Evolutionary conservation across 2,113 vertebrate species (phyloP), one percentile per base, ranked within the genome.

Genomic region (Ictalurus punctatus): DNA sequence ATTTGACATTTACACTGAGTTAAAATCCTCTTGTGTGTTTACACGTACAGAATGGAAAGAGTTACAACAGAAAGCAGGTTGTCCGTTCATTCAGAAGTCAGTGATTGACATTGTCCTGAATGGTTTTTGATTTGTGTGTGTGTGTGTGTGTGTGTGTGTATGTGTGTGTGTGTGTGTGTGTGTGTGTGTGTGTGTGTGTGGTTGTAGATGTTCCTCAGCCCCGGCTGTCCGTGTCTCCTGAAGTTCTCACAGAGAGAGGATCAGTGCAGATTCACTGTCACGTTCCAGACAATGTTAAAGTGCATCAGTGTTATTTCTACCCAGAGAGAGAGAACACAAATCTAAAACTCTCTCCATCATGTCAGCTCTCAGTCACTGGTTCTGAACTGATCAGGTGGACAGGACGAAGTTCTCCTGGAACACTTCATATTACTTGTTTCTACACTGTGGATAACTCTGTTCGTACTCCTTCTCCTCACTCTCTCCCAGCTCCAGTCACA

Each of bases 311-410:
- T 87, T 23, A 67, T 27, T 88, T 90, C 44, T 61, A 73, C 59
- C 3, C 30, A 44, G 71, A 76, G 30, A 40, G 54, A 48, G 21
- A 84, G 14, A 0, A 69, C 4, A 69, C 14, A 27, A 34, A n/a
- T 21, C 8, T 59, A 40, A 61, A 81, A 52, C 2, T 69, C 67
- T 13, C 17, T 73, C 25, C 23, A 61, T 61, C 65, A 58, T 92
- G 86, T 90, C 27, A 44, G 25, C 83, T 88, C n/a, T 48, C 67
- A 16, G 17, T 90, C 80, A 81, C 59, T 85, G 80, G 71, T 27
- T 76, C 76, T 87, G 81, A 89, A 79, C 23, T 91, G 40, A 83
- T 76, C 52, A 37, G 7, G 30, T 88, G 89, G 91, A 54, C 80
- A 81, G n/a, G 27, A 63, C 56, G 6, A 25, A 54, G 52, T 40